A percentile compares a stretch with the other conserved stretches of the same genome.
These are phyloP conservation scores for Onychomys arenicola DNA, from an alignment of 2,797 vertebrate species.

Conservation along the genomic window DNA sequence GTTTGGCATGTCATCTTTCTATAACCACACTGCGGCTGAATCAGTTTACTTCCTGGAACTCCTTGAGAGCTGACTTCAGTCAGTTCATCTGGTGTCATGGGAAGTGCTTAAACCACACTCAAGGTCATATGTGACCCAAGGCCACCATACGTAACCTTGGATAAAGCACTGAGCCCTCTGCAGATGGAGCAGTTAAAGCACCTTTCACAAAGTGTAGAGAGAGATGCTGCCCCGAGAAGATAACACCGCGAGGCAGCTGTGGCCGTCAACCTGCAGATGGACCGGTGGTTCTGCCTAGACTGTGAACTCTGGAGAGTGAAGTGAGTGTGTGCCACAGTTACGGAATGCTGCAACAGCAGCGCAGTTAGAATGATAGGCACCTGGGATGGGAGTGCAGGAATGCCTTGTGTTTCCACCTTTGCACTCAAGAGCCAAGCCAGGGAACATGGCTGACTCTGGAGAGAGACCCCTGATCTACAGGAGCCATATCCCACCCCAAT, in stretches of 20 bases:
- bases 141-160: not conserved
- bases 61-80: not conserved
- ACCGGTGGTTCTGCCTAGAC: not conserved
- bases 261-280: too few relatives aligned
- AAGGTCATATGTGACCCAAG: too few relatives aligned
- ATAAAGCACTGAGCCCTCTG: not conserved
- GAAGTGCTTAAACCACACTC: not conserved
- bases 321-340: not conserved
- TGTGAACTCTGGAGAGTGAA: conserved; percentile 9
- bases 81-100: not conserved
- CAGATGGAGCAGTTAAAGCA: not conserved
- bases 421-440: not conserved
- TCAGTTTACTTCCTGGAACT: not conserved
- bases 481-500: not conserved
- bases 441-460: not conserved
- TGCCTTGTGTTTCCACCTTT: not conserved
- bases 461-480: not conserved
- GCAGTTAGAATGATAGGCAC: not conserved
- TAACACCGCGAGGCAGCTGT: too few relatives aligned
- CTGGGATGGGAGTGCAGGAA: not conserved
- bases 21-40: not conserved
- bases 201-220: not conserved
- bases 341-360: not conserved
- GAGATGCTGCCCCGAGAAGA: rapidly evolving
- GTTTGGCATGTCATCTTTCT: not conserved